A percentile compares a stretch with the other conserved stretches of the same genome.
Conservation (phyloP, 37 sponge, comb jelly and placozoan genomes). For the Diacarnus erythraeanus region DNA sequence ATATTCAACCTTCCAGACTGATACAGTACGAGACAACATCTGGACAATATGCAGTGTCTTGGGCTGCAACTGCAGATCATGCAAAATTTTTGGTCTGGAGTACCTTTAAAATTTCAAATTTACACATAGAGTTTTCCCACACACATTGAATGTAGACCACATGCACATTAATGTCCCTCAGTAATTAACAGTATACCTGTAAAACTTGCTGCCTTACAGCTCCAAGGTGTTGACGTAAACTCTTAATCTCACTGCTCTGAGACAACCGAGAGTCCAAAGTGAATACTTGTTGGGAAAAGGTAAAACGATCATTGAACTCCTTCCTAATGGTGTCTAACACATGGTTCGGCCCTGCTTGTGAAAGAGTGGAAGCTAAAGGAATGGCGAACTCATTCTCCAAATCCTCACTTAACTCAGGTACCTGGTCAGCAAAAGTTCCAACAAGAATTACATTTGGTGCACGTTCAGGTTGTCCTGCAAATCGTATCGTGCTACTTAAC, state of each 20-base stretch:
- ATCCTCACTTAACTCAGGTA: not conserved
- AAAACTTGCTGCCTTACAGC: conserved; percentile 22
- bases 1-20: conserved; percentile 63
- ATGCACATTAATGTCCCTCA: too few relatives aligned
- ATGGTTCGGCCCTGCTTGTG: not conserved
- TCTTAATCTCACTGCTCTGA: conserved; percentile 54
- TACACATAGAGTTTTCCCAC: too few relatives aligned
- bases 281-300: conserved; percentile 52
- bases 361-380: conserved; percentile 9
- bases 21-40: conserved; percentile 45
- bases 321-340: conserved; percentile 26
- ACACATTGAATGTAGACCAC: too few relatives aligned
- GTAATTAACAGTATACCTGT: too few relatives aligned
- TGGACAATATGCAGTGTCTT: conserved; percentile 47
- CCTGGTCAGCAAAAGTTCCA: conserved; percentile 67
- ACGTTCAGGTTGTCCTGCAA: conserved; percentile 16
- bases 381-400: conserved; percentile 12
- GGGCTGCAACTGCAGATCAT: not conserved
- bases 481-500: conserved; percentile 18
- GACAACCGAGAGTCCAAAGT: conserved; percentile 62
- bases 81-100: too few relatives aligned
- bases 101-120: too few relatives aligned
- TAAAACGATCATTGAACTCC: conserved; percentile 68
- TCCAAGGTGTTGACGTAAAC: conserved; percentile 41
- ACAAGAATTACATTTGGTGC: conserved; percentile 73